Evolutionary conservation across 2,888 invertebrate species (phyloP).

Genomic region (Myopa testacea): DNA sequence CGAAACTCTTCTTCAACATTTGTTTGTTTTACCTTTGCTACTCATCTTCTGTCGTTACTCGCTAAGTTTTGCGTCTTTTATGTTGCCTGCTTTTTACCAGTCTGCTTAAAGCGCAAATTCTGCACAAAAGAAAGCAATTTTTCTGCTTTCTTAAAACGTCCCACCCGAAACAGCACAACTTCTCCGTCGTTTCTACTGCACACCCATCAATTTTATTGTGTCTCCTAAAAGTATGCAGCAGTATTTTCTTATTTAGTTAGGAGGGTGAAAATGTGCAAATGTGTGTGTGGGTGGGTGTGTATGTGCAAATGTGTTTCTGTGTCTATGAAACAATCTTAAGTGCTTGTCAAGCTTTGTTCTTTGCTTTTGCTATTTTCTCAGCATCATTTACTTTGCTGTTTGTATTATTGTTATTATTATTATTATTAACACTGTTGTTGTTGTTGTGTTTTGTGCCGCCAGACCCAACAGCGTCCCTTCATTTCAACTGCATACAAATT

Average conservation of each 20-base stretch:
- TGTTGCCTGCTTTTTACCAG: neutral
- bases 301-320: constrained; percentile 25
- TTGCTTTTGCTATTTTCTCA: constrained; percentile 43
- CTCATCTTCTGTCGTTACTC: too few relatives aligned
- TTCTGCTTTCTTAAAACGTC: constrained; percentile 51
- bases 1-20: neutral
- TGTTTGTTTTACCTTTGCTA: neutral
- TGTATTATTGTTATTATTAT: constrained; percentile 35
- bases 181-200: neutral
- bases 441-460: constrained; percentile 33
- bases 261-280: constrained; percentile 30
- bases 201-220: constrained; percentile 22
- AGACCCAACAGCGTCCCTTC: neutral
- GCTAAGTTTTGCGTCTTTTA: neutral
- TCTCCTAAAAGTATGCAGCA: constrained; percentile 29
- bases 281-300: constrained; percentile 27
- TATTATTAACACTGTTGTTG: constrained; percentile 22
- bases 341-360: constrained; percentile 57
- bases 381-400: constrained; percentile 34
- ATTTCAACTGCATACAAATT: constrained; percentile 51
- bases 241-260: neutral
- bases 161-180: neutral
- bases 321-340: constrained; percentile 56
- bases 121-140: constrained; percentile 59
- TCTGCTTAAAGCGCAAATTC: constrained; percentile 19